These are phyloP conservation scores for Gorsachius goisagi DNA, from an alignment of 2,113 vertebrate species.

Conservation along the genomic window DNA sequence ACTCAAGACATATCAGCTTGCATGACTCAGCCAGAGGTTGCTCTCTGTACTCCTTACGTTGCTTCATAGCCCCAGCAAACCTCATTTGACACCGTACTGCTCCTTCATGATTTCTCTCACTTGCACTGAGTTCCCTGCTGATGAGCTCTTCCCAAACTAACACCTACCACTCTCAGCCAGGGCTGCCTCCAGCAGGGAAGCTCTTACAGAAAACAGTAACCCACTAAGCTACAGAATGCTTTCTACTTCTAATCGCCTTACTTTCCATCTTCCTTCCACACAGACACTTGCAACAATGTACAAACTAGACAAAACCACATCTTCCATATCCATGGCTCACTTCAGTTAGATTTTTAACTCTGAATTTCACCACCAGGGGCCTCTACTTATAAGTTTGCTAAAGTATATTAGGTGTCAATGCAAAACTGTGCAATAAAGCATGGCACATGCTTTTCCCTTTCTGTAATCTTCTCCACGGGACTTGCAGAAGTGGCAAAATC, in stretches of 20 bases:
- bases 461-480: background rate
- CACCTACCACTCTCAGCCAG: background rate
- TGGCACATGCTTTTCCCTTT: background rate
- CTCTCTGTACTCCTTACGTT: background rate
- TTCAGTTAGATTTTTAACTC: background rate
- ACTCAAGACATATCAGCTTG: background rate
- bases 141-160: background rate
- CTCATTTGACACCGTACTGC: background rate
- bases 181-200: background rate
- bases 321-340: background rate
- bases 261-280: background rate
- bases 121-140: background rate
- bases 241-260: background rate
- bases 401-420: background rate
- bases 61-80: background rate
- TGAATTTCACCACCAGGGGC: background rate
- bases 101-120: background rate
- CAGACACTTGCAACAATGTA: background rate
- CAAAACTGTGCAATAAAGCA: background rate
- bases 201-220: background rate
- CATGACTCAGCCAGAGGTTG: background rate
- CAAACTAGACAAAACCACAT: background rate
- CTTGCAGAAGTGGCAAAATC: background rate
- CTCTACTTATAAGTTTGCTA: background rate
- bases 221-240: background rate